Conservation (phyloP, 2,888 invertebrate genomes). For the Lasioglossum villosulum region DNA sequence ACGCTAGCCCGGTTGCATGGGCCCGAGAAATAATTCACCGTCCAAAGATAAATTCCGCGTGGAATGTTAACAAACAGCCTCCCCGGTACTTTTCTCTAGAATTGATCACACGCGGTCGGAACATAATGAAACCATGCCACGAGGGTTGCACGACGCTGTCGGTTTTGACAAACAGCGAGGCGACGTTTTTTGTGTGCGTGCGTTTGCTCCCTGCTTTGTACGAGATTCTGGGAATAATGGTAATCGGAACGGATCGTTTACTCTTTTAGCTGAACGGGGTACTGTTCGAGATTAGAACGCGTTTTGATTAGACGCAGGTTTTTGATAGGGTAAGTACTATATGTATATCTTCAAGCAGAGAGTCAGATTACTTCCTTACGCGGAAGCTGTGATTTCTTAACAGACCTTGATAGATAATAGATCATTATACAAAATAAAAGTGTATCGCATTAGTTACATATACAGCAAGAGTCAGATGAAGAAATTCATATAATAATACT, state of each 20-base stretch:
- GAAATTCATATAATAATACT: neutral
- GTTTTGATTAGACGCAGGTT: neutral
- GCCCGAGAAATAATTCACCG: constrained; percentile 31
- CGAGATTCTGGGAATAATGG: neutral
- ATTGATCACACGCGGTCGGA: neutral
- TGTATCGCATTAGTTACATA: too few relatives aligned
- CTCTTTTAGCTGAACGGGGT: neutral
- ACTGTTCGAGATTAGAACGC: neutral
- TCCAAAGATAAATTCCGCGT: constrained; percentile 39
- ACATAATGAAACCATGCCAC: neutral
- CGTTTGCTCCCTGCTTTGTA: neutral
- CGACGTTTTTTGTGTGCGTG: neutral
- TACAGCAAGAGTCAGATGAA: too few relatives aligned
- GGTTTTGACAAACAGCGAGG: neutral
- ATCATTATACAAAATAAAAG: too few relatives aligned
- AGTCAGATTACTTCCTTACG: neutral
- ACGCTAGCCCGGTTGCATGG: constrained; percentile 8
- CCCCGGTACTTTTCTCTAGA: neutral
- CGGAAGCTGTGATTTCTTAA: neutral
- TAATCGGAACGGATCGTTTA: neutral
- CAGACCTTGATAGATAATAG: neutral
- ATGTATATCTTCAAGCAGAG: neutral
- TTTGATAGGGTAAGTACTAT: neutral
- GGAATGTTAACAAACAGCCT: constrained; percentile 6
- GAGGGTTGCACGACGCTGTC: neutral